Conservation (phyloP, 2,113 vertebrate species). For the Labeo catla region DNA sequence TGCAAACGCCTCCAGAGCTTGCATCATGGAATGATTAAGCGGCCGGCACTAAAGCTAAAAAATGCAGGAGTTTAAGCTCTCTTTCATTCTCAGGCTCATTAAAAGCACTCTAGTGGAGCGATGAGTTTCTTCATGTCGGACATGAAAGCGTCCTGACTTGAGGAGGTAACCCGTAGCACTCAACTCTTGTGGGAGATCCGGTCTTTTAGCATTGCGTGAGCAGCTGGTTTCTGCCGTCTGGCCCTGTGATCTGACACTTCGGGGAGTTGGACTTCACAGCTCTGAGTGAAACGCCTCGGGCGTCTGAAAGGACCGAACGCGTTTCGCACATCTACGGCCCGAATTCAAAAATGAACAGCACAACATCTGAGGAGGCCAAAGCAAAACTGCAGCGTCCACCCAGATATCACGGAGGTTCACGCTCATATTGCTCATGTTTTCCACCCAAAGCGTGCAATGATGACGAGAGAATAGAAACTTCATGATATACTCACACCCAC, state of each 20-base stretch:
- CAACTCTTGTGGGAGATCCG: neutral
- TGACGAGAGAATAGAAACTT: neutral
- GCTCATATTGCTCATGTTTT: neutral
- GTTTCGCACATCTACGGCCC: neutral
- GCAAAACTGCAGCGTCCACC: neutral
- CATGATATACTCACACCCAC: neutral
- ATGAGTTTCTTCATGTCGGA: conserved; percentile 11
- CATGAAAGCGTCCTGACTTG: conserved; percentile 16
- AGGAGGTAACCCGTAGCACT: conserved; percentile 9
- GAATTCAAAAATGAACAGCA: neutral
- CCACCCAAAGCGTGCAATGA: neutral
- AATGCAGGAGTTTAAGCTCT: neutral
- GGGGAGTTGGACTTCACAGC: conserved; percentile 36
- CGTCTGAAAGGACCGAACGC: neutral
- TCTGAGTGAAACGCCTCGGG: conserved; percentile 27
- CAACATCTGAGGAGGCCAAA: neutral
- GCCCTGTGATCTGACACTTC: conserved; percentile 30
- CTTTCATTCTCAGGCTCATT: conserved; percentile 20
- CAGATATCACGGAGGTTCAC: neutral
- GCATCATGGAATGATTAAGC: conserved; percentile 27
- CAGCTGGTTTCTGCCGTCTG: conserved; percentile 8
- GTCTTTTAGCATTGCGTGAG: neutral
- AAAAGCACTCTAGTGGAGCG: neutral
- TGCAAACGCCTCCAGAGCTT: neutral
- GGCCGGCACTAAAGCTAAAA: conserved; percentile 6